Evolutionary conservation across 2,113 vertebrate genomes (phyloP).

Genomic region (Sinocyclocheilus maitianheensis): DNA sequence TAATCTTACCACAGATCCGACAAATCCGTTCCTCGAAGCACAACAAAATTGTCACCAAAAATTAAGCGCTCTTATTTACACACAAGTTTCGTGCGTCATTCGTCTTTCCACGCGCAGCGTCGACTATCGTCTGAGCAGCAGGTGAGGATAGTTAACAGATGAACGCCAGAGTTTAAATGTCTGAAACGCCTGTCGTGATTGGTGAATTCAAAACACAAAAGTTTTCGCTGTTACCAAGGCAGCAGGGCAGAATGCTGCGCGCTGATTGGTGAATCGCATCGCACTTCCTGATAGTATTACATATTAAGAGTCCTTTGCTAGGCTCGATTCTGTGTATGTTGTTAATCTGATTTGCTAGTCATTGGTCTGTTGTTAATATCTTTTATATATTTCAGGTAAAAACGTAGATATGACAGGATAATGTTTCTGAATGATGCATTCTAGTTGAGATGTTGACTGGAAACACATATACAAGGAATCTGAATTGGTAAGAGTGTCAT

Average conservation of each 20-base stretch:
- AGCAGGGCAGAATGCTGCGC: conserved; percentile 12
- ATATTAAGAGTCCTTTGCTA: conserved; percentile 16
- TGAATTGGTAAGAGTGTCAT: background rate
- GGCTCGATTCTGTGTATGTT: background rate
- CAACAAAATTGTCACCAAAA: background rate
- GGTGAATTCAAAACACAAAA: conserved; percentile 64
- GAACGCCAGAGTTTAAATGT: conserved; percentile 69
- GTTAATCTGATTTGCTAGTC: background rate
- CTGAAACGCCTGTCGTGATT: conserved; percentile 62
- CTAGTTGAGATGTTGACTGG: background rate
- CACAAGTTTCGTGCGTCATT: background rate
- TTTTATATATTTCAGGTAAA: background rate
- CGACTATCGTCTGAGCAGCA: background rate
- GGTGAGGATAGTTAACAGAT: conserved; percentile 36
- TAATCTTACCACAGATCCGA: background rate
- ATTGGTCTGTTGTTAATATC: background rate
- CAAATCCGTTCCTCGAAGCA: background rate
- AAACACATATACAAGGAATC: background rate
- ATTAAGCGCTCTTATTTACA: too few species aligned
- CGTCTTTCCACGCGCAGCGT: too few species aligned
- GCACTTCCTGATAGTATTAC: background rate
- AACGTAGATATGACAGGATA: background rate
- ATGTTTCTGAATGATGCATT: background rate
- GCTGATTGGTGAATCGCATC: conserved; percentile 64
- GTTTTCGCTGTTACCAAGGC: conserved; percentile 37